Evolutionary conservation across 35 echinoderm and acorn worm genomes (phyloP).

Genomic region (Patiria miniata): DNA sequence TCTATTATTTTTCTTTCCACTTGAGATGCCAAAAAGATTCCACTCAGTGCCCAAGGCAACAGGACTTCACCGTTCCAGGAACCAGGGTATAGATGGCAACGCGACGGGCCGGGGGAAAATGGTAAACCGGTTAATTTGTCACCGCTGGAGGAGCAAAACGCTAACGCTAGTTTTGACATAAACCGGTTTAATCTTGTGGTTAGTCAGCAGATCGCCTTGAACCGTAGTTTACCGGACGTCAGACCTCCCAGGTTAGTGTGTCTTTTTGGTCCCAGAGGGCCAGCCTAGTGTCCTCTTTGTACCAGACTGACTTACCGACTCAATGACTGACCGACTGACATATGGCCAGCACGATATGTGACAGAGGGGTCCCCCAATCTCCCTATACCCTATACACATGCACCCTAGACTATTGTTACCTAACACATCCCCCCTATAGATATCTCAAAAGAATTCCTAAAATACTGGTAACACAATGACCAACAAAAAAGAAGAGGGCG

Average conservation of each 20-base stretch:
- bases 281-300: neutral
- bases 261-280: neutral
- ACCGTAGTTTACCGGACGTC: constrained; percentile 71
- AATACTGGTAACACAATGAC: too few species aligned
- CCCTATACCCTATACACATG: too few species aligned
- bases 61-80: constrained; percentile 42
- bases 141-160: constrained; percentile 26
- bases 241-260: constrained; percentile 75
- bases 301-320: neutral
- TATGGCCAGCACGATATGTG: too few species aligned
- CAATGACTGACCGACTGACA: too few species aligned
- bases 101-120: constrained; percentile 58
- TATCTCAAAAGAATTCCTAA: too few species aligned
- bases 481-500: too few species aligned
- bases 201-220: constrained; percentile 80
- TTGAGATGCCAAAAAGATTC: neutral
- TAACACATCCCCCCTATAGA: too few species aligned
- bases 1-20: too few species aligned
- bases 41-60: neutral
- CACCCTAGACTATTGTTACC: too few species aligned
- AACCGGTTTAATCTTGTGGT: constrained; percentile 75
- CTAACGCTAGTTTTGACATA: constrained; percentile 43
- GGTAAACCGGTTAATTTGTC: constrained; percentile 46
- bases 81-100: constrained; percentile 38
- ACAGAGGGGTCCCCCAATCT: too few species aligned